Evolutionary conservation across 2,797 vertebrate species (phyloP).

Genomic region (Argyrosomus regius): DNA sequence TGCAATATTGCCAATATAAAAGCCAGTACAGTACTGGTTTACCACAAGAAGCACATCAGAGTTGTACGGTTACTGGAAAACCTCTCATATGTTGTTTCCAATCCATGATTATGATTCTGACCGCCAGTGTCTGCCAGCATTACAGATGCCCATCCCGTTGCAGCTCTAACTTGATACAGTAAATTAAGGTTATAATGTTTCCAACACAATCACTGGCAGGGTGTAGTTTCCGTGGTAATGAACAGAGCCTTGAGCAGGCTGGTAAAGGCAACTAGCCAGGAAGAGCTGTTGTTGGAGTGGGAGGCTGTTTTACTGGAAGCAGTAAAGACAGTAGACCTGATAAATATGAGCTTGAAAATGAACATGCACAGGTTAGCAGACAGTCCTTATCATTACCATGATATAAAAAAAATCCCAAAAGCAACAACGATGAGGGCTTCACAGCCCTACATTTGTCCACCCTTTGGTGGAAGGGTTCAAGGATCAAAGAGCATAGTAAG

Average conservation of each 20-base stretch:
- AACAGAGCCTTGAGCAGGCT: not conserved
- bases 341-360: slow-evolving; percentile 11
- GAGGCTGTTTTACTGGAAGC: slow-evolving; percentile 14
- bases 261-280: slow-evolving; percentile 25
- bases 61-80: not conserved
- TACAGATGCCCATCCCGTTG: not conserved
- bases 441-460: not conserved
- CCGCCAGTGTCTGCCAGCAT: not conserved
- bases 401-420: not conserved
- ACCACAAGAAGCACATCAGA: not conserved
- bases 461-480: not conserved
- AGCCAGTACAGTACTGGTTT: not conserved
- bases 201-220: not conserved
- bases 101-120: not conserved
- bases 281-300: slow-evolving; percentile 22
- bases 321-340: slow-evolving; percentile 2
- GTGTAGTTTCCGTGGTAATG: slow-evolving; percentile 8
- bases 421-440: not conserved
- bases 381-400: not conserved
- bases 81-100: not conserved
- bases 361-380: not conserved
- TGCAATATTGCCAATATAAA: not conserved
- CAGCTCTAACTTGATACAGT: not conserved
- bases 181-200: slow-evolving; percentile 3
- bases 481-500: not conserved